Percentiles rank a stretch among this genome's conserved stretches.
These are phyloP conservation scores for Dolomedes plantarius DNA, from an alignment of 2,888 invertebrate genomes.

Conservation along the genomic window DNA sequence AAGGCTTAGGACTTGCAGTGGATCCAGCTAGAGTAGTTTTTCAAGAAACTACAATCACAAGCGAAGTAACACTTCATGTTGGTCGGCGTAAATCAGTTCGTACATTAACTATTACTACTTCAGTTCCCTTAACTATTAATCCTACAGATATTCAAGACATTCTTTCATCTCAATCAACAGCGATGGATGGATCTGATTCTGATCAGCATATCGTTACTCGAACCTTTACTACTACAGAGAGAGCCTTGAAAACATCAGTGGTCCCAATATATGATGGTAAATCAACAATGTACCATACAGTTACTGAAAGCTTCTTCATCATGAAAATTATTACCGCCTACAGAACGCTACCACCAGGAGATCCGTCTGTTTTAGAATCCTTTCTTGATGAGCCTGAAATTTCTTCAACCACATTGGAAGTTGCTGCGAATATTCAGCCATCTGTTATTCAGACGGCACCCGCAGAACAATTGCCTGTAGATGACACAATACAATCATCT, in stretches of 20 bases:
- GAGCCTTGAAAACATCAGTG: conserved; percentile 92
- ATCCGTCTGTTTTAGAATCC: conserved; percentile 58
- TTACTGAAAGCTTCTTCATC: conserved; percentile 91
- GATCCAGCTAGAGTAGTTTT: conserved; percentile 73
- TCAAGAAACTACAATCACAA: conserved; percentile 72
- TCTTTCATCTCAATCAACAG: conserved; percentile 34
- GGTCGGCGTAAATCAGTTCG: conserved; percentile 73
- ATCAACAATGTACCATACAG: conserved; percentile 84
- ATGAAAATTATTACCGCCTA: conserved; percentile 92
- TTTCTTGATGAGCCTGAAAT: conserved; percentile 41
- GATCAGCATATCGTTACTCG: conserved; percentile 90
- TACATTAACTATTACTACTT: conserved; percentile 73
- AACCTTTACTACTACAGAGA: conserved; percentile 92
- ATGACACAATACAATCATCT: conserved; percentile 25
- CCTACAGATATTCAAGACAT: conserved; percentile 59
- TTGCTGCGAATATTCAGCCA: conserved; percentile 44
- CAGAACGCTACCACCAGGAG: conserved; percentile 87
- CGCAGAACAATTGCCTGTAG: conserved; percentile 34
- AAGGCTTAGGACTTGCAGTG: conserved; percentile 21
- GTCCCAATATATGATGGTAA: conserved; percentile 87
- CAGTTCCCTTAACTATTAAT: conserved; percentile 71
- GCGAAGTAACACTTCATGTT: conserved; percentile 73
- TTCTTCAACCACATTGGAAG: conserved; percentile 42
- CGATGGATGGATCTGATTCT: conserved; percentile 78
- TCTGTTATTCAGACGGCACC: conserved; percentile 46